Conservation (phyloP, 1,140 invertebrate species). For the Stenopsyche tienmushanensis region DNA sequence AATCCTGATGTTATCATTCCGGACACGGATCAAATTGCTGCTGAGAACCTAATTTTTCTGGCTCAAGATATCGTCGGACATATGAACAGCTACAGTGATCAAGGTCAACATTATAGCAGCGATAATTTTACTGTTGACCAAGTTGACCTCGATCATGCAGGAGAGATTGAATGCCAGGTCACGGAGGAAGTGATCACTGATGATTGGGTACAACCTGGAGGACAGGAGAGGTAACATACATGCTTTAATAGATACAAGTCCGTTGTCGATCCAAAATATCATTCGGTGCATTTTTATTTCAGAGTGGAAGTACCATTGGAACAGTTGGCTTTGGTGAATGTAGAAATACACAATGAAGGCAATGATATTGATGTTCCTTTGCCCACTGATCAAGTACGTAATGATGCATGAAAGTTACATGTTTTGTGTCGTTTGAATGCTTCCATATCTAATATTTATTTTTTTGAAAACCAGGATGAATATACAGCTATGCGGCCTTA, state of each 20-base stretch:
- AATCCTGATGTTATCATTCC: constrained; percentile 52
- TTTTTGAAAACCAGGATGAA: constrained; percentile 57
- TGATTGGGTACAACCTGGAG: constrained; percentile 70
- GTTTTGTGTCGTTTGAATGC: not conserved
- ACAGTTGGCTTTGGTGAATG: constrained; percentile 55
- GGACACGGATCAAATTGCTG: constrained; percentile 61
- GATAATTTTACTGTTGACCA: constrained; percentile 43
- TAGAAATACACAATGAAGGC: constrained; percentile 60
- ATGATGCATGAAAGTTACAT: not conserved
- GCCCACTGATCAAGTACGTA: constrained; percentile 67
- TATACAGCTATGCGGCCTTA: constrained; percentile 78
- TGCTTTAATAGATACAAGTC: not conserved
- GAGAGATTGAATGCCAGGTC: constrained; percentile 63
- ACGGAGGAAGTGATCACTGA: constrained; percentile 77
- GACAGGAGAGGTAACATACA: constrained; percentile 66
- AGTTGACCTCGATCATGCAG: constrained; percentile 56
- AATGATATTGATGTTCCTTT: constrained; percentile 75
- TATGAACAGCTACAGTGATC: constrained; percentile 45
- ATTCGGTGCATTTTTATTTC: constrained; percentile 34
- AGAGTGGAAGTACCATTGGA: constrained; percentile 68
- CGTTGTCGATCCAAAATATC: not conserved
- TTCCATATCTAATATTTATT: constrained; percentile 7
- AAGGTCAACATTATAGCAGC: constrained; percentile 45
- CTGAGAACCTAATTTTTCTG: constrained; percentile 62
- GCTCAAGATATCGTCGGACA: constrained; percentile 56